phyloP scores from a whole-genome alignment of 2,888 invertebrate species.

The Plebejus anna region DNA sequence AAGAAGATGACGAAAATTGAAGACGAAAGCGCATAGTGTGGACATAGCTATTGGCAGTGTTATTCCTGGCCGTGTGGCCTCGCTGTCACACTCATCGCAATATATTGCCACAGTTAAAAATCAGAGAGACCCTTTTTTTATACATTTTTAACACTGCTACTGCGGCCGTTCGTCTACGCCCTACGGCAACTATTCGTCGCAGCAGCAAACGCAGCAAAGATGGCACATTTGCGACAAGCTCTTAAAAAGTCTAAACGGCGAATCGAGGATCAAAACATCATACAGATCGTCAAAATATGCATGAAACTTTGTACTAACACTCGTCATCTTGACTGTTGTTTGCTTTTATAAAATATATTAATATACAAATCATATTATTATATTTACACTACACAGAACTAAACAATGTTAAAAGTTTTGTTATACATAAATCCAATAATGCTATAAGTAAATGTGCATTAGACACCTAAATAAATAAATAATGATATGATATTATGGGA shows the following conservation, averaged over 20 bases:
- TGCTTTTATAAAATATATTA: neutral
- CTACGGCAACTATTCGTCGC: neutral
- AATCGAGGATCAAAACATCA: neutral
- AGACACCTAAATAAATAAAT: constrained; percentile 24
- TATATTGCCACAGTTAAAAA: neutral
- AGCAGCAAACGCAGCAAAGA: neutral
- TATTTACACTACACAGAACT: neutral
- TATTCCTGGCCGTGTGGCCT: neutral
- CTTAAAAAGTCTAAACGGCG: neutral
- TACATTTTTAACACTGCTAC: neutral
- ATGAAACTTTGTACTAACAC: neutral
- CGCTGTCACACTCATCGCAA: neutral
- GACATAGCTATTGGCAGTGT: too few relatives aligned
- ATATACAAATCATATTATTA: neutral
- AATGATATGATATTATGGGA: neutral
- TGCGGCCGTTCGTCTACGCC: neutral
- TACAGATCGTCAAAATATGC: too few relatives aligned
- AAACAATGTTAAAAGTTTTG: neutral
- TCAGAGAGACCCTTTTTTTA: neutral
- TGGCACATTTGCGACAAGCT: neutral
- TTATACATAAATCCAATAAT: neutral
- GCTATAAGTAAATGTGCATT: neutral
- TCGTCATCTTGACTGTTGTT: too few relatives aligned
- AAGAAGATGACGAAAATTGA: too few relatives aligned
- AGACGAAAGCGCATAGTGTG: too few relatives aligned